These are phyloP conservation scores for Riparia riparia DNA, from an alignment of 2,113 vertebrate genomes.

Conservation along the genomic window DNA sequence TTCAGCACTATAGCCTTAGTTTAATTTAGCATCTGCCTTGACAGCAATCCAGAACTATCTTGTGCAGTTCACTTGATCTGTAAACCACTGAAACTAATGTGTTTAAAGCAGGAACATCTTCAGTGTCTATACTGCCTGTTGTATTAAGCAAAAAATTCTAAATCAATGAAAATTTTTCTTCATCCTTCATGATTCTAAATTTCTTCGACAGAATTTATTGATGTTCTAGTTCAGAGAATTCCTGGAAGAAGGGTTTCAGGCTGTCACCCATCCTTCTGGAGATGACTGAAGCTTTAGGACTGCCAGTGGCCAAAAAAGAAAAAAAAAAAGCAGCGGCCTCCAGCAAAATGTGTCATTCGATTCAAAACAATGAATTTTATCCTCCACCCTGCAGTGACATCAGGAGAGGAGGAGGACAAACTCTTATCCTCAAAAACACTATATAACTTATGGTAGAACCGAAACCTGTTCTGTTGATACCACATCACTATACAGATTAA, in stretches of 20 bases:
- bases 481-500: neutral
- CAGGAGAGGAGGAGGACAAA: neutral
- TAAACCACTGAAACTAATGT: neutral
- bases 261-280: neutral
- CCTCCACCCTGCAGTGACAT: neutral
- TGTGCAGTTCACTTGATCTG: neutral
- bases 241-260: neutral
- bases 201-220: neutral
- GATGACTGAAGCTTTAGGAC: neutral
- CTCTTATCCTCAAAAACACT: neutral
- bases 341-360: neutral
- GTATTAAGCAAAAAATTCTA: neutral
- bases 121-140: neutral
- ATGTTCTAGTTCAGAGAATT: neutral
- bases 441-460: neutral
- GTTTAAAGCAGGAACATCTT: neutral
- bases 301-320: neutral
- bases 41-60: neutral
- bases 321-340: neutral
- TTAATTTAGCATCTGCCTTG: neutral
- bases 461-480: neutral
- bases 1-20: neutral
- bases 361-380: neutral
- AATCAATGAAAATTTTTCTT: neutral
- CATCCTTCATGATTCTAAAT: neutral